A percentile compares a stretch with the other conserved stretches of the same genome.
Conservation (phyloP, 2,888 invertebrate genomes). For the Colostygia pectinataria region DNA sequence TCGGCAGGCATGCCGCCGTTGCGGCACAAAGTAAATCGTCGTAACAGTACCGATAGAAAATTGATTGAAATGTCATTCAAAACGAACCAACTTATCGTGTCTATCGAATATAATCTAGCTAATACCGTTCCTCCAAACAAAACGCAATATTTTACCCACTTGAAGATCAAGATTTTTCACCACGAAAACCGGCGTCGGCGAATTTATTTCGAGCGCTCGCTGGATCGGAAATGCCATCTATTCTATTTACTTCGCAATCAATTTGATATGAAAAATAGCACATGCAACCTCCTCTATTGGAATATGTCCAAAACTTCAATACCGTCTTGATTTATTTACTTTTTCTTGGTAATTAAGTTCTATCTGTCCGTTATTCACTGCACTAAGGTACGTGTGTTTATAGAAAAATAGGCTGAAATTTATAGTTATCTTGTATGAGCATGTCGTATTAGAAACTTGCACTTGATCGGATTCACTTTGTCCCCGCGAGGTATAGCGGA, state of each 20-base stretch:
- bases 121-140: slow-evolving; percentile 32
- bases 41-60: slow-evolving; percentile 42
- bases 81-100: slow-evolving; percentile 46
- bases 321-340: background rate
- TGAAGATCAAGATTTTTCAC: slow-evolving; percentile 13
- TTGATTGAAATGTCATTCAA: slow-evolving; percentile 48
- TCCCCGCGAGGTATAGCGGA: slow-evolving; percentile 42
- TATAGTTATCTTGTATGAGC: slow-evolving; percentile 22
- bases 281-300: slow-evolving; percentile 12
- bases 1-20: slow-evolving; percentile 33
- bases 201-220: slow-evolving; percentile 17
- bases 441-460: slow-evolving; percentile 56
- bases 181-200: slow-evolving; percentile 7
- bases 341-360: background rate
- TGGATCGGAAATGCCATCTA: slow-evolving; percentile 20
- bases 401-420: background rate
- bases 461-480: slow-evolving; percentile 65
- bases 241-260: slow-evolving; percentile 12
- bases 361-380: slow-evolving; percentile 2
- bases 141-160: slow-evolving; percentile 39
- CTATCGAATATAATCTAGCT: slow-evolving; percentile 35
- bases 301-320: slow-evolving; percentile 16
- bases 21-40: slow-evolving; percentile 38
- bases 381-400: background rate
- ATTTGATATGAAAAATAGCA: slow-evolving; percentile 14